Base-by-base conservation (phyloP, 2,113 vertebrate species). In the Pachyramphus minor region DNA sequence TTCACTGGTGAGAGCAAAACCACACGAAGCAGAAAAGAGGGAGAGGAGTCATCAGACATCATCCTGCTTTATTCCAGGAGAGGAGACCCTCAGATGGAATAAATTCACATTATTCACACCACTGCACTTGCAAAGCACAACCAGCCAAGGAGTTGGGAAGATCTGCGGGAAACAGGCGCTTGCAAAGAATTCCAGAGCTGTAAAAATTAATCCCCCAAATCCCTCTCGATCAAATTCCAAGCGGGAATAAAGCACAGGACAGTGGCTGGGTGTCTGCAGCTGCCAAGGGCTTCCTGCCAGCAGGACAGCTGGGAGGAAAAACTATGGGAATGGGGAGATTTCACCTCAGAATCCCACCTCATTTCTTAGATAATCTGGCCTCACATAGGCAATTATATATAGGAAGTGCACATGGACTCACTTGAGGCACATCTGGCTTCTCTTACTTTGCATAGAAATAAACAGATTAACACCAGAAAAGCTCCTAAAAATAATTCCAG, bases 361-460 rank as follows among this genome's bases (percentile, higher is more conserved):
- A 22, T 12, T 47, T 45, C 73, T 52, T 8, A 8, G 41, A 42
- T n/a, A 35, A 58, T 1, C 6, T 35, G 44, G 15, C 59, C 47
- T n/a, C 1, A 4, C 5, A 21, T 0, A 44, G 53, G 8, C 13
- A n/a, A 33, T 3, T 12, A 3, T 0, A 15, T 2, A 44, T 3
- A 66, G 49, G 16, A 63, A 25, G 11, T 7, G 13, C 39, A 25
- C 11, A 8, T 1, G 30, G 24, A 67, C 22, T 41, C 9, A 0
- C 39, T 21, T 0, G 0, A 52, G 27, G 11, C 3, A 45, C 14
- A 30, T 8, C 22, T n/a, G 49, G 17, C 41, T 95, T 22, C 39
- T 59, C 66, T 49, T 41, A 18, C n/a, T 68, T 66, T 74, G n/a
- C 35, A 14, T 0, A 44, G 37, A 44, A 58, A 42, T 19, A 25